Evolutionary conservation across 2,797 vertebrate genomes (phyloP).

Genomic region (Crenichthys baileyi): DNA sequence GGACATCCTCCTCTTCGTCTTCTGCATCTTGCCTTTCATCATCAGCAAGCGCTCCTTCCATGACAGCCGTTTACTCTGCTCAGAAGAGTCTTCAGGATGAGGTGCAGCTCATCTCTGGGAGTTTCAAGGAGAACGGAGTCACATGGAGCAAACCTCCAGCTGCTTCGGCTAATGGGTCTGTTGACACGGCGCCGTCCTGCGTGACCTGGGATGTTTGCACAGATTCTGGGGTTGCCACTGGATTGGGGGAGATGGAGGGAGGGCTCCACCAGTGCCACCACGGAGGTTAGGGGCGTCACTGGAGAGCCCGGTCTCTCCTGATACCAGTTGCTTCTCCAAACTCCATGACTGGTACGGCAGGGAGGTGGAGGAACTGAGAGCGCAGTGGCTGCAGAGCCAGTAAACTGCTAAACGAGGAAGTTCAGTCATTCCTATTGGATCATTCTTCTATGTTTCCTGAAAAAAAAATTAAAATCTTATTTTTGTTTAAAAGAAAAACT

Average conservation of each 20-base stretch:
- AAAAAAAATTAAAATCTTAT: slow-evolving; percentile 1
- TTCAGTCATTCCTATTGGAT: slow-evolving; percentile 48
- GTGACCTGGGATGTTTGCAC: slow-evolving; percentile 68
- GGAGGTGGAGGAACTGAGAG: slow-evolving; percentile 85
- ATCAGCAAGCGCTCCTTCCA: slow-evolving; percentile 40
- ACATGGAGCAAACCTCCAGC: slow-evolving; percentile 81
- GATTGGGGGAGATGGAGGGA: slow-evolving; percentile 32
- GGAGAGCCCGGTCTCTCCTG: slow-evolving; percentile 72
- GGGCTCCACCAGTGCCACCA: slow-evolving; percentile 82
- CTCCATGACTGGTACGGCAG: slow-evolving; percentile 89
- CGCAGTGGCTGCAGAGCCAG: slow-evolving; percentile 85
- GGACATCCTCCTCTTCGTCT: slow-evolving; percentile 61
- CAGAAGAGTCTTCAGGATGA: slow-evolving; percentile 65
- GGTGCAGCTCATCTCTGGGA: slow-evolving; percentile 52
- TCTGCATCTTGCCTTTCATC: slow-evolving; percentile 69
- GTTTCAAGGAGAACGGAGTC: slow-evolving; percentile 84
- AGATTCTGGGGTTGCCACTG: slow-evolving; percentile 38
- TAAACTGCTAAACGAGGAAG: slow-evolving; percentile 38
- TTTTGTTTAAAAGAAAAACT: slow-evolving; percentile 8
- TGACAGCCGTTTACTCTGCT: not conserved
- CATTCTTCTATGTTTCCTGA: slow-evolving; percentile 22
- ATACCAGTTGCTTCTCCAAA: slow-evolving; percentile 80
- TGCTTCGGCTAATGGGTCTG: slow-evolving; percentile 52
- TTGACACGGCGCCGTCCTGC: slow-evolving; percentile 58
- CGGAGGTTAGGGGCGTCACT: slow-evolving; percentile 75